These are phyloP conservation scores for Malurus splendens DNA, from an alignment of 2,797 vertebrate genomes.

Conservation along the genomic window DNA sequence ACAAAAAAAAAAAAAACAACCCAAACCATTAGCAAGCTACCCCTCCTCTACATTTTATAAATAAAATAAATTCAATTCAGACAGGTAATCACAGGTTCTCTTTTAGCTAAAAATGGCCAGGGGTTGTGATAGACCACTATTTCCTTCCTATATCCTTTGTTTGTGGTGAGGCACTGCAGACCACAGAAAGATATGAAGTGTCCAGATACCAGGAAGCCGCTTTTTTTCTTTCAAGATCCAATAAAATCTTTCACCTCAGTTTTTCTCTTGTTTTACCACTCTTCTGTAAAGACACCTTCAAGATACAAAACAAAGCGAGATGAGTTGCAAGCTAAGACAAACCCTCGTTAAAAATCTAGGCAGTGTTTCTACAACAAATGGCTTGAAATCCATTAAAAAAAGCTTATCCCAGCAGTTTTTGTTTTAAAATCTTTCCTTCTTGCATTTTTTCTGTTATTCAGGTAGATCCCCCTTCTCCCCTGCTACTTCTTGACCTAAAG, in stretches of 20 bases:
- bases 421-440: constrained; percentile 54
- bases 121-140: neutral
- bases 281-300: neutral
- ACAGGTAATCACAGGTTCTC: neutral
- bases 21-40: neutral
- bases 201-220: neutral
- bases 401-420: neutral
- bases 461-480: constrained; percentile 24
- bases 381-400: neutral
- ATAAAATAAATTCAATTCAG: neutral
- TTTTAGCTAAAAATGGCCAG: neutral
- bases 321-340: neutral
- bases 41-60: neutral
- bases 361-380: fast-evolving
- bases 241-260: neutral
- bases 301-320: neutral
- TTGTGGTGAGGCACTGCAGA: neutral
- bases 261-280: neutral
- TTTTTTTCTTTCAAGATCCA: neutral
- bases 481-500: constrained; percentile 64
- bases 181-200: neutral
- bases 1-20: neutral
- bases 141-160: neutral
- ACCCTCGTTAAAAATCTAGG: neutral
- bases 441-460: neutral